Evolutionary conservation across 2,797 vertebrate genomes (phyloP).

Genomic region (Aulostomus chinensis): DNA sequence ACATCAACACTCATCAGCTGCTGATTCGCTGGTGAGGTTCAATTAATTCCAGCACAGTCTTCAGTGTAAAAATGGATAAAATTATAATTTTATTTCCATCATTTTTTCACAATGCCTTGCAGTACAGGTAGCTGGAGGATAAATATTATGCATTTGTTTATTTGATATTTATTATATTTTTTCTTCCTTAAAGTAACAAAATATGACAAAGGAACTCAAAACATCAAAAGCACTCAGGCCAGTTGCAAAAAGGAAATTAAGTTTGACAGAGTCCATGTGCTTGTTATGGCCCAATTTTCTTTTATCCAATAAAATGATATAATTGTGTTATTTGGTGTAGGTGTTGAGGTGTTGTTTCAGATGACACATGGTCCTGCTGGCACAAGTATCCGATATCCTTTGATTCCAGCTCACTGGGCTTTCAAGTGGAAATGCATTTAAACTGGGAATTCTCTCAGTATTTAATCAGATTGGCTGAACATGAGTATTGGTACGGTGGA

Average conservation of each 20-base stretch:
- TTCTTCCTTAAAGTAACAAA: background rate
- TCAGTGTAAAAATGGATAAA: slow-evolving; percentile 6
- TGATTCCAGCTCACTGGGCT: slow-evolving; percentile 35
- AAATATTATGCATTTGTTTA: too few relatives aligned
- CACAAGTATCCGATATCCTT: slow-evolving; percentile 28
- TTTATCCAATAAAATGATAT: too few relatives aligned
- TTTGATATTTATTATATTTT: too few relatives aligned
- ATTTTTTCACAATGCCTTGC: slow-evolving; percentile 1
- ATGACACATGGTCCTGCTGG: slow-evolving; percentile 30
- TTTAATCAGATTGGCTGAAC: slow-evolving; percentile 30
- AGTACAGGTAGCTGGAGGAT: slow-evolving; percentile 6
- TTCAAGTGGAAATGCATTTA: slow-evolving; percentile 49
- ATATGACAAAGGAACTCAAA: background rate
- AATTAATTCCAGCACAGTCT: slow-evolving; percentile 1
- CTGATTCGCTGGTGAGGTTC: slow-evolving; percentile 3
- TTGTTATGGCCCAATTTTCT: too few relatives aligned
- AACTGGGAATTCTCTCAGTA: slow-evolving; percentile 23
- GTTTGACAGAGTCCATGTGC: slow-evolving; percentile 1
- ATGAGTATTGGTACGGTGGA: too few relatives aligned
- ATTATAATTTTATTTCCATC: slow-evolving; percentile 9
- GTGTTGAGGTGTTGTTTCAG: slow-evolving; percentile 17
- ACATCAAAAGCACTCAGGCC: background rate
- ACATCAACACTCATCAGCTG: slow-evolving; percentile 17
- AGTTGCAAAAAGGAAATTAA: background rate
- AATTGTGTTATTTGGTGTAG: too few relatives aligned